Evolutionary conservation across 2,797 vertebrate species (phyloP), one percentile per base, ranked within the genome.

Genomic region (Cheirogaleus major): DNA sequence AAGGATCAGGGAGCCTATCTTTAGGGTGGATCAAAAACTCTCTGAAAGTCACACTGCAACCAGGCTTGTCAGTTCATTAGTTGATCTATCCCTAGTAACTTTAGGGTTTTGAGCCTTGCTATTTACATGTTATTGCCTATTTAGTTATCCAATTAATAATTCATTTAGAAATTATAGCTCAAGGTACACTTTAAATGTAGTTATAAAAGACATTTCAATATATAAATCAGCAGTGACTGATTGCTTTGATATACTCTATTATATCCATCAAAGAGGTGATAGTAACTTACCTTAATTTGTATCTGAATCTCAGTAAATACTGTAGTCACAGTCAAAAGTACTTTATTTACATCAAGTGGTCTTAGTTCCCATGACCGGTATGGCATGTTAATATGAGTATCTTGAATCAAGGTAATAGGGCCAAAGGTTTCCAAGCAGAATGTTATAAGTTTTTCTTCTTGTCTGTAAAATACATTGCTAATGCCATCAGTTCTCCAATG

Each of bases 311-410:
- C 98, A 0, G 98, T 96, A 87, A 99, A 98, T 1, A 98, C 97
- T 30, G 99, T 98, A 1, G 90, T 98, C 89, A 99, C 52, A 0
- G 32, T 98, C 93, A 99, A 96, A 10, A 99, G 61, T 17, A 98
- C 99, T 2, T 98, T 98, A 95, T 99, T 98, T 14, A 69, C n/a
- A 3, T 95, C 98, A 10, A 98, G 92, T 0, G 99, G 99, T n/a
- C 69, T 98, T 17, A 99, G 97, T 95, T 99, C 99, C 99, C 99
- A 99, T 8, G 98, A 99, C 95, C 98, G 98, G 78, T 99, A 99
- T 0, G 99, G 99, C 98, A 99, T 98, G 95, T 99, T 99, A 89
- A 98, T 87, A 0, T 99, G 99, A 0, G 98, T 98, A 32, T 99
- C 98, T 97, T 99, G 99, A 65, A 99, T 97, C 93, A 99, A 97